Evolutionary conservation across 2,797 vertebrate species (phyloP), one percentile per base, ranked within the genome.

Genomic region (Danio kyathit): DNA sequence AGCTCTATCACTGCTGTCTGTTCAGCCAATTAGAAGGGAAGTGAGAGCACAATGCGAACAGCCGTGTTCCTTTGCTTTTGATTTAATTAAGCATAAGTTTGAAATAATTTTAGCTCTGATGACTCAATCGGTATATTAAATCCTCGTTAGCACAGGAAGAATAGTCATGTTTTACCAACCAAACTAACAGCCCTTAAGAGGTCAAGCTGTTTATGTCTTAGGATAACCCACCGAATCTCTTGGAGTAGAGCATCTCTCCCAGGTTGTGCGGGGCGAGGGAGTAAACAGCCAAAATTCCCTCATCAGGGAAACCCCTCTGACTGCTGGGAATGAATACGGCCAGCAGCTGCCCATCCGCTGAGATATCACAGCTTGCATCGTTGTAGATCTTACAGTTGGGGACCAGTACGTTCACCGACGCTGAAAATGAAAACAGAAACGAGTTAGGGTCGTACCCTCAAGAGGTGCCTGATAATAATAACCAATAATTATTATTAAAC

Each of bases 331-430:
- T 97, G 86, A 99, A 99, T 21, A 98, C 97, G 2, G 98, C 98
- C 85, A 99, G 92, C 73, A 99, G 95, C 90, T 99, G 97, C 52
- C 98, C 97, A 51, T 99, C 97, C 0, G 97, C 96, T 9, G 97
- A 99, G 91, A 99, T 97, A 91, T 99, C 97, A 11, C 98, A 99
- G 84, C 98, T 99, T 11, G 97, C 98, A 16, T 99, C 97, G 2
- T 99, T 99, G 94, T 99, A 99, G 92, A 99, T 99, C 89, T 99
- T 99, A 92, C 98, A 99, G 93, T 99, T 98, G 89, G 97, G 97
- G 87, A 99, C 97, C 91, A 99, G 94, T 38, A 99, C 97, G 21
- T 99, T 99, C 87, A 97, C 93, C 0, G 96, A 97, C 61, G 96
- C 98, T 99, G 91, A 59, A 65, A 79, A n/a, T 74, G 2, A 80